These are phyloP conservation scores for Drosophila micromelanica DNA, from an alignment of 1,140 invertebrate species.

Conservation along the genomic window DNA sequence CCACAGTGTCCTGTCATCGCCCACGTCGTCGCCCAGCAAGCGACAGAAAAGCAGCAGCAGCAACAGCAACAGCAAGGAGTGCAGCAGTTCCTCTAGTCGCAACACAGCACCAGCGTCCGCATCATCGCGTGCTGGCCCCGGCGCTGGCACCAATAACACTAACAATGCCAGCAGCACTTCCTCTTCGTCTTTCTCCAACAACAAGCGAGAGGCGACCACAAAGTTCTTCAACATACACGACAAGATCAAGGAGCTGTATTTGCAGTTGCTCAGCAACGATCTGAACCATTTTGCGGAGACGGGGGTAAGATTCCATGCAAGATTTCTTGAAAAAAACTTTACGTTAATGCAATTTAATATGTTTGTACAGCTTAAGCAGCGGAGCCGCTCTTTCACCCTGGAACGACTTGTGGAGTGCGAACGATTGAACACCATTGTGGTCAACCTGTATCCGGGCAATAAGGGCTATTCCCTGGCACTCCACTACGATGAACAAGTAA, in stretches of 20 bases:
- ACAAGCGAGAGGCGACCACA: conserved; percentile 44
- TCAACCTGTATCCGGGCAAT: conserved; percentile 95
- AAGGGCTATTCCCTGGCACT: conserved; percentile 95
- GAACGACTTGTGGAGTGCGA: conserved; percentile 93
- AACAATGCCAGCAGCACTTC: conserved; percentile 31
- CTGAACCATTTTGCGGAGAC: conserved; percentile 75
- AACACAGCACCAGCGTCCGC: conserved; percentile 59
- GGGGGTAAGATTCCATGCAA: conserved; percentile 62
- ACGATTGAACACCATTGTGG: conserved; percentile 93
- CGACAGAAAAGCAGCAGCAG: conserved; percentile 66
- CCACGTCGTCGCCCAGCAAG: conserved; percentile 77
- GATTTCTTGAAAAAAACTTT: too few relatives aligned
- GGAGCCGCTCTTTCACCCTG: conserved; percentile 89
- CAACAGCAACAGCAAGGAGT: conserved; percentile 60
- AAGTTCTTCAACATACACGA: conserved; percentile 86
- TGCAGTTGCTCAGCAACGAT: conserved; percentile 77
- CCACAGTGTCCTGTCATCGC: conserved; percentile 69
- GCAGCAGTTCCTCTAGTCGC: conserved; percentile 71
- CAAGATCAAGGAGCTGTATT: conserved; percentile 86
- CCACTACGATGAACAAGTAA: conserved; percentile 85
- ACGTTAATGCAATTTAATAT: not conserved
- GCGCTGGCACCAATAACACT: conserved; percentile 41
- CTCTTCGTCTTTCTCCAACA: conserved; percentile 4
- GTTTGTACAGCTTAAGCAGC: conserved; percentile 73
- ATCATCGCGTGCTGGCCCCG: conserved; percentile 42